Conservation (phyloP, 2,888 invertebrate genomes). For the Chalcosyrphus nemorum region DNA sequence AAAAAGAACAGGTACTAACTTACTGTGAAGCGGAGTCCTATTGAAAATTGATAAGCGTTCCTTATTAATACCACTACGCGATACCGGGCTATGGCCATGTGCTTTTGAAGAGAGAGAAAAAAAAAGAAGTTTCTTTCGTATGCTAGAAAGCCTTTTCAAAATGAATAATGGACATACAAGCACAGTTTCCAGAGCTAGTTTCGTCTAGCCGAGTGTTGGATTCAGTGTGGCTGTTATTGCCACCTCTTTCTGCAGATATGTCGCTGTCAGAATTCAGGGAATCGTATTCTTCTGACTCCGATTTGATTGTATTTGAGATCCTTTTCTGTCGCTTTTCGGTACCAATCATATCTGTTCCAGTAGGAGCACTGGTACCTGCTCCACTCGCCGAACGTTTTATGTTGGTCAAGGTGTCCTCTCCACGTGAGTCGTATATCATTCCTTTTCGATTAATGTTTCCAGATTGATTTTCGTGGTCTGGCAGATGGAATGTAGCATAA, state of each 20-base stretch:
- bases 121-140: background rate
- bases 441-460: slow-evolving; percentile 82
- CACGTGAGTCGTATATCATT: slow-evolving; percentile 78
- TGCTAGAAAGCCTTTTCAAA: background rate
- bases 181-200: slow-evolving; percentile 78
- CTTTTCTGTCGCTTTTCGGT: slow-evolving; percentile 82
- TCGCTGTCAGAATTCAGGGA: slow-evolving; percentile 84
- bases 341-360: slow-evolving; percentile 69
- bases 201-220: slow-evolving; percentile 83
- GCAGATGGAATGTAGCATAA: slow-evolving; percentile 85
- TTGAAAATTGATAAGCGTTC: slow-evolving; percentile 83
- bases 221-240: slow-evolving; percentile 83
- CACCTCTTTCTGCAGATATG: slow-evolving; percentile 81
- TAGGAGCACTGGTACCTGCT: slow-evolving; percentile 71
- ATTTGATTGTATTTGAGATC: slow-evolving; percentile 83
- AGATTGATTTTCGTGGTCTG: slow-evolving; percentile 84
- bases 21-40: slow-evolving; percentile 84
- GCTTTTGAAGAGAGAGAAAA: slow-evolving; percentile 69
- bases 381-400: too few species aligned
- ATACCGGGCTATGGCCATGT: slow-evolving; percentile 80
- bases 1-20: slow-evolving; percentile 84
- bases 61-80: slow-evolving; percentile 78
- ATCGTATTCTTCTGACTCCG: slow-evolving; percentile 84
- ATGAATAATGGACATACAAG: slow-evolving; percentile 46
- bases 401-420: slow-evolving; percentile 77